phyloP scores from a whole-genome alignment of 2,113 vertebrate species.

The Oostethus manadensis region DNA sequence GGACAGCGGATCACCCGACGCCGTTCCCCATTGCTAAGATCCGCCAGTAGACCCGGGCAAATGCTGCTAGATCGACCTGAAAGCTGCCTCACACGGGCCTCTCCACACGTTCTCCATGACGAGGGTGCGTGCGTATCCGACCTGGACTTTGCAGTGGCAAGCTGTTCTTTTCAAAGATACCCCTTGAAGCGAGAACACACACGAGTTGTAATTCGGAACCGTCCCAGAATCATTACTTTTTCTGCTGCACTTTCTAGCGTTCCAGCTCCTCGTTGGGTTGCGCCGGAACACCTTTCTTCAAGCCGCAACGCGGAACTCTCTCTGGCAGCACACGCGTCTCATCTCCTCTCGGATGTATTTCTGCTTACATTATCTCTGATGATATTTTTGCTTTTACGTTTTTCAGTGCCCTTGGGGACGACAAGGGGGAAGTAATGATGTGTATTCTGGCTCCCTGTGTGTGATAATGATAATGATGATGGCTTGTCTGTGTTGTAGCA shows the following conservation, averaged over 20 bases:
- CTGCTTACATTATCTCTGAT: constrained; percentile 51
- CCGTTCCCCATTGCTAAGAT: too few species aligned
- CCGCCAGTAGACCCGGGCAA: too few species aligned
- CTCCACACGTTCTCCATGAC: too few species aligned
- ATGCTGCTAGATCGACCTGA: too few species aligned
- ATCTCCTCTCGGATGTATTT: constrained; percentile 36
- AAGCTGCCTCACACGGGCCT: too few species aligned
- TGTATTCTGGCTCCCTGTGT: constrained; percentile 45
- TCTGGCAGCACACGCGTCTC: constrained; percentile 11
- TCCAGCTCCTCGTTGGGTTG: neutral
- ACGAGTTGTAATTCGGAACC: neutral
- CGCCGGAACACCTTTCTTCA: neutral
- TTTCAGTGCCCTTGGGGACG: constrained; percentile 32
- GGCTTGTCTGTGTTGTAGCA: constrained; percentile 45
- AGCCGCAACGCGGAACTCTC: neutral
- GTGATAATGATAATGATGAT: constrained; percentile 44
- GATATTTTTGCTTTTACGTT: constrained; percentile 65
- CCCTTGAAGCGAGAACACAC: too few species aligned
- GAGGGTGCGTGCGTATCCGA: too few species aligned
- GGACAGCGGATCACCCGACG: too few species aligned
- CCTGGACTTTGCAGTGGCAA: too few species aligned
- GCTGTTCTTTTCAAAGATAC: too few species aligned
- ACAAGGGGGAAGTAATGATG: constrained; percentile 4
- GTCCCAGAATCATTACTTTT: constrained; percentile 33
- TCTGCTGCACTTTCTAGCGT: constrained; percentile 9